Base-by-base conservation (phyloP, 2,113 vertebrate genomes). In the Noturus placidus region DNA sequence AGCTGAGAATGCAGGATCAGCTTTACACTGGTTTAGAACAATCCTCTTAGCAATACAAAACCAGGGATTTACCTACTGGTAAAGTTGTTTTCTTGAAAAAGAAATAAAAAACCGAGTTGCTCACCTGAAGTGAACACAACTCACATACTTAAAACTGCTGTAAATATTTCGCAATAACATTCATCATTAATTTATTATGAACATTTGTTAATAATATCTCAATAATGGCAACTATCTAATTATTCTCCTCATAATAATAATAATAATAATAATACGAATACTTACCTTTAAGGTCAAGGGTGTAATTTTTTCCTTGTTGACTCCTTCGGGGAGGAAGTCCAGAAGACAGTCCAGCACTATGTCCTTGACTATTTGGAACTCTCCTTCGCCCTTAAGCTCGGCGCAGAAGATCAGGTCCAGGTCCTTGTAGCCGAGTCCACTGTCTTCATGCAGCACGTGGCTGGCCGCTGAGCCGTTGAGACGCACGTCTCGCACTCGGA, bases 341-440 rank as follows among this genome's bases (percentile, higher is more conserved):
- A 99, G 94, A 70, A 99, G 97, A 93, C 97, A 99, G 93, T 99
- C 98, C 93, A 99, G 94, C 92, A 99, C 98, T 61, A 98, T 98
- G 94, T 99, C 97, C 92, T 99, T 99, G 89, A 99, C 97, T 78
- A 94, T 97, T 95, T 99, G 98, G 94, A 99, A 99, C 91, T 98
- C 97, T 82, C 95, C 95, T 93, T 99, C 98, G 25, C 97, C 97
- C 87, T 96, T 97, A 89, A 99, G 96, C 83, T 99, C 97, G 20
- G 97, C 97, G 90, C 97, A 97, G 94, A 99, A 99, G 93, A 99
- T 99, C 87, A 99, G 97, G 94, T 99, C 98, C 88, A 99, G 96
- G 94, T 99, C 98, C 94, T 99, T 99, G 92, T 97, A 99, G 90
- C 98, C 98, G 94, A 99, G 94, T 81, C 98, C 98, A 91, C 97